These are phyloP conservation scores for Rhagonycha lutea DNA, from an alignment of 2,888 invertebrate species.

Conservation along the genomic window DNA sequence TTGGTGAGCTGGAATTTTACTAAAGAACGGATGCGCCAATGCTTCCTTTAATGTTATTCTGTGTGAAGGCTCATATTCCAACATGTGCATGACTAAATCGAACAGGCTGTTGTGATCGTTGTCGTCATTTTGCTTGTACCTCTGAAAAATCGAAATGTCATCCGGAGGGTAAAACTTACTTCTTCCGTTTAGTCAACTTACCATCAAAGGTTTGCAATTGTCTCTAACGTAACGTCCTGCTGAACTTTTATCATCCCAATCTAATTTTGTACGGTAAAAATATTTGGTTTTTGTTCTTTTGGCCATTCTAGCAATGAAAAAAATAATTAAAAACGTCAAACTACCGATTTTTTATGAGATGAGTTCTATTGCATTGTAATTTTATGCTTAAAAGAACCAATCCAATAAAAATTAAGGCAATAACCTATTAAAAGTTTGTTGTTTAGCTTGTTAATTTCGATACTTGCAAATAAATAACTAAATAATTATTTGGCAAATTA, in stretches of 20 bases:
- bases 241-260: constrained; percentile 97
- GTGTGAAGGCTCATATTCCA: constrained; percentile 94
- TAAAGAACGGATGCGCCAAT: constrained; percentile 91
- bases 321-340: background rate
- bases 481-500: background rate
- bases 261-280: constrained; percentile 95
- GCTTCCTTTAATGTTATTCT: constrained; percentile 88
- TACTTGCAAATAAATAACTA: background rate
- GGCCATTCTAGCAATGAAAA: constrained; percentile 68
- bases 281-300: constrained; percentile 95
- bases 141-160: constrained; percentile 60
- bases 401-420: no score
- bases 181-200: constrained; percentile 56
- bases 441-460: background rate
- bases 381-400: no score
- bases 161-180: background rate
- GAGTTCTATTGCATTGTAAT: no score
- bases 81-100: constrained; percentile 92
- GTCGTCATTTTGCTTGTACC: constrained; percentile 85
- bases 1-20: constrained; percentile 78
- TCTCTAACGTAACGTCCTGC: constrained; percentile 97
- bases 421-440: background rate
- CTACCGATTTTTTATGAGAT: no score
- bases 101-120: constrained; percentile 93
- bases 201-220: constrained; percentile 94